These are phyloP conservation scores for Metaphire vulgaris DNA, from an alignment of 1,140 invertebrate species.

Conservation along the genomic window DNA sequence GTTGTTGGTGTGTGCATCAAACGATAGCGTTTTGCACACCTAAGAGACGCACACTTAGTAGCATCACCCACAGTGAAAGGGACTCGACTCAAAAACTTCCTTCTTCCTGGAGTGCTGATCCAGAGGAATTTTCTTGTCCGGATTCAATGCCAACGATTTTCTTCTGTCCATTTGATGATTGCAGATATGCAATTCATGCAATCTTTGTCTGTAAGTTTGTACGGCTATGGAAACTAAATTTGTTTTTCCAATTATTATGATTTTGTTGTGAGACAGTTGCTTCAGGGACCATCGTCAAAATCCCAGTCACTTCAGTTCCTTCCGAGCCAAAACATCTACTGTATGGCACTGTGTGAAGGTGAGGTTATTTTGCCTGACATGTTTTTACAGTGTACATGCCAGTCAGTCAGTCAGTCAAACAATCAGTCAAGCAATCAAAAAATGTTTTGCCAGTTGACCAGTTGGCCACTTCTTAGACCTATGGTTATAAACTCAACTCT, in stretches of 20 bases:
- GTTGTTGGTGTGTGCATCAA: too few species aligned
- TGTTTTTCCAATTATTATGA: not conserved
- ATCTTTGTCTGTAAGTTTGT: not conserved
- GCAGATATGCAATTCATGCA: not conserved
- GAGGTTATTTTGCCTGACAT: not conserved
- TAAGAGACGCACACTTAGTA: too few species aligned
- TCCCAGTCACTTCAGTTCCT: slow-evolving; percentile 31
- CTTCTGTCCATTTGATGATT: not conserved
- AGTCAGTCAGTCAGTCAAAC: not conserved
- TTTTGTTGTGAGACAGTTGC: not conserved
- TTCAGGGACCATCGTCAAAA: too few species aligned
- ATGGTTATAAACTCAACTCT: too few species aligned
- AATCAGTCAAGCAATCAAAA: not conserved
- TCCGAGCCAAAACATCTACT: slow-evolving; percentile 33
- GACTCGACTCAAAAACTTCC: too few species aligned
- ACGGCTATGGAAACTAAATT: not conserved
- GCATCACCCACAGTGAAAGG: too few species aligned
- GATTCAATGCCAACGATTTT: not conserved
- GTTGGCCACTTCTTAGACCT: not conserved
- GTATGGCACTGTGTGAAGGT: slow-evolving; percentile 42
- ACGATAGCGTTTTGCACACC: too few species aligned
- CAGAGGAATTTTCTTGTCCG: too few species aligned
- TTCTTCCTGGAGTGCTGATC: too few species aligned
- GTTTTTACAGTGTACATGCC: too few species aligned
- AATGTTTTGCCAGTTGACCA: not conserved